These are phyloP conservation scores for Chydorus sphaericus DNA, from an alignment of 2,888 invertebrate genomes.

Conservation along the genomic window DNA sequence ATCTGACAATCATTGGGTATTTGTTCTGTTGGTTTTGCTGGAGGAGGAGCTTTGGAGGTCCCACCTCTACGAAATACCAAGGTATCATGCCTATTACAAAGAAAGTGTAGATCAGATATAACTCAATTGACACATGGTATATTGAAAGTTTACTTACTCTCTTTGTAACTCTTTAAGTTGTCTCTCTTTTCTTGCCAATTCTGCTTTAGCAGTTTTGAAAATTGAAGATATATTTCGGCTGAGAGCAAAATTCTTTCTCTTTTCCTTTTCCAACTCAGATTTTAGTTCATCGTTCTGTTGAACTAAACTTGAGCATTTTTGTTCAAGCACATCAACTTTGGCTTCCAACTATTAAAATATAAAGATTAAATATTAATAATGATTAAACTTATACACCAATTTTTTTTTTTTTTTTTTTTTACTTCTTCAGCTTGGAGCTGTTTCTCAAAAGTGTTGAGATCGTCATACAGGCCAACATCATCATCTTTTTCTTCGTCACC, in stretches of 20 bases:
- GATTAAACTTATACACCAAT: too few relatives aligned
- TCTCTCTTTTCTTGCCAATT: conserved; percentile 10
- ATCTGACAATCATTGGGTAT: not conserved
- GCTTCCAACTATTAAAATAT: not conserved
- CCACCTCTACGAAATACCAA: not conserved
- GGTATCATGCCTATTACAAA: not conserved
- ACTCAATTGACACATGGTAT: not conserved
- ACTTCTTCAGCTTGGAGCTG: not conserved
- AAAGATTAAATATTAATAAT: not conserved
- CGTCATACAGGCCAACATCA: conserved; percentile 6
- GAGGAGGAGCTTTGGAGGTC: not conserved
- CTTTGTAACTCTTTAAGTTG: conserved; percentile 11
- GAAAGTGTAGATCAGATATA: not conserved
- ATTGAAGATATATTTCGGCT: conserved; percentile 10
- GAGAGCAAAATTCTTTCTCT: not conserved
- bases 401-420: too few relatives aligned
- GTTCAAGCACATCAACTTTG: not conserved
- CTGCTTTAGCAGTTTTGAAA: conserved; percentile 10
- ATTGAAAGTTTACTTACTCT: not conserved
- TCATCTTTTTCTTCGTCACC: conserved; percentile 2
- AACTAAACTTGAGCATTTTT: not conserved
- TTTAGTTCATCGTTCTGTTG: not conserved
- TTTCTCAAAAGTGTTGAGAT: conserved; percentile 6
- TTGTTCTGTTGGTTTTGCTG: not conserved
- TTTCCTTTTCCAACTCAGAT: not conserved